These are phyloP conservation scores for Epicampocera succincta DNA, from an alignment of 2,888 invertebrate species.

Conservation along the genomic window DNA sequence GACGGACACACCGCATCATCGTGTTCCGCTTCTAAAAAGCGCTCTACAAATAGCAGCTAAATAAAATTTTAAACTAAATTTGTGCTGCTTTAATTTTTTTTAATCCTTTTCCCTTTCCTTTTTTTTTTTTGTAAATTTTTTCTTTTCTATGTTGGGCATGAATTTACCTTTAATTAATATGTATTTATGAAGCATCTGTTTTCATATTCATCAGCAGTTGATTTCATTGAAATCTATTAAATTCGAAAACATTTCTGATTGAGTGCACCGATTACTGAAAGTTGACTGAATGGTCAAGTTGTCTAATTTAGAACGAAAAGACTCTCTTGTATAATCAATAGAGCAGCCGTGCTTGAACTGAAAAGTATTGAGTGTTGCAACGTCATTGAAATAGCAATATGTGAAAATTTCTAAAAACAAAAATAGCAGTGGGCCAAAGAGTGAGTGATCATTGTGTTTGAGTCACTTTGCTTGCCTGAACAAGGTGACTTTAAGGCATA, in stretches of 20 bases:
- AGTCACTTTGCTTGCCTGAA: too few species aligned
- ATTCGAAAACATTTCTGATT: constrained; percentile 15
- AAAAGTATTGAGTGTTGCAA: too few species aligned
- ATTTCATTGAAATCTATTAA: constrained; percentile 3
- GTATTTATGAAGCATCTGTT: constrained; percentile 5
- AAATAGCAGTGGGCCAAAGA: too few species aligned
- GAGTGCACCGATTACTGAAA: constrained; percentile 26
- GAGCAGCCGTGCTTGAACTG: too few species aligned
- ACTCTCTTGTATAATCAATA: too few species aligned
- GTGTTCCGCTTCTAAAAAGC: constrained; percentile 2
- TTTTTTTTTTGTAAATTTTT: not conserved
- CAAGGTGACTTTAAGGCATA: too few species aligned
- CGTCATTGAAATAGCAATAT: too few species aligned
- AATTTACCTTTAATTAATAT: constrained; percentile 40
- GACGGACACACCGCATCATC: constrained; percentile 53
- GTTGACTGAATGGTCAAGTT: constrained; percentile 31
- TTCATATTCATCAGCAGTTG: constrained; percentile 8
- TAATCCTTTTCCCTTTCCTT: constrained; percentile 22
- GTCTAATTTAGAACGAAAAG: not conserved
- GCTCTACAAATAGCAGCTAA: not conserved
- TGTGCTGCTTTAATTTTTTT: constrained; percentile 8
- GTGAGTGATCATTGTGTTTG: too few species aligned
- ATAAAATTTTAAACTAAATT: constrained; percentile 43
- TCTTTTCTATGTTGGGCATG: not conserved
- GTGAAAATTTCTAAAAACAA: too few species aligned